phyloP scores from a whole-genome alignment of 2,113 vertebrate genomes.

The Hassar affinis region DNA sequence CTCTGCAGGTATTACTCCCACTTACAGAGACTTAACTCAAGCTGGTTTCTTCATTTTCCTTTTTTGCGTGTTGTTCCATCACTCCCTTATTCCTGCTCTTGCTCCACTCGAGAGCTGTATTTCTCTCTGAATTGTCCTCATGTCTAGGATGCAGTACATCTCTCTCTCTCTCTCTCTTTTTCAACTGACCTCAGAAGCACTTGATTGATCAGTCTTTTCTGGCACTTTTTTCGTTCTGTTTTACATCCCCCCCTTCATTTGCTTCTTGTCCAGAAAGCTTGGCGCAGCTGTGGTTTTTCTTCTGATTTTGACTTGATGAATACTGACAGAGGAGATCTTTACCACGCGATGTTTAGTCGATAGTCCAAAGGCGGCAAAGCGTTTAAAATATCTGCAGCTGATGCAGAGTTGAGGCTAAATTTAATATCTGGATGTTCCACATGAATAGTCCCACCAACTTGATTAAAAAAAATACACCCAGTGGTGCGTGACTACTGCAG shows the following conservation, averaged over 20 bases:
- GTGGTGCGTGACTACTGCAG: not conserved
- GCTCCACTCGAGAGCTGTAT: not conserved
- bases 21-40: slow-evolving; percentile 22
- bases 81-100: slow-evolving; percentile 14
- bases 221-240: not conserved
- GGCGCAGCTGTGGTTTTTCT: not conserved
- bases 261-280: not conserved
- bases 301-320: slow-evolving; percentile 11
- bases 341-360: not conserved
- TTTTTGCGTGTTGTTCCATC: not conserved
- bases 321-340: slow-evolving; percentile 1
- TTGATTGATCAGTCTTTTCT: not conserved
- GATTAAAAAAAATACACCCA: slow-evolving; percentile 5
- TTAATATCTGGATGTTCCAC: slow-evolving; percentile 9
- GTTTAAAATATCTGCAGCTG: not conserved
- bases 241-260: not conserved
- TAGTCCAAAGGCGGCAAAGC: not conserved
- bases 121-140: not conserved
- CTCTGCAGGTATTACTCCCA: not conserved
- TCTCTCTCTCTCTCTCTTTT: not conserved
- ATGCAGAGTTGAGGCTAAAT: not conserved
- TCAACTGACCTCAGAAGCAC: not conserved
- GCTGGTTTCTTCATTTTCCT: not conserved
- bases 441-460: slow-evolving; percentile 18
- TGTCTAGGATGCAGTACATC: not conserved